A percentile compares a stretch with the other conserved stretches of the same genome.
Conservation (phyloP, 2,113 vertebrate species). For the Ictalurus furcatus region DNA sequence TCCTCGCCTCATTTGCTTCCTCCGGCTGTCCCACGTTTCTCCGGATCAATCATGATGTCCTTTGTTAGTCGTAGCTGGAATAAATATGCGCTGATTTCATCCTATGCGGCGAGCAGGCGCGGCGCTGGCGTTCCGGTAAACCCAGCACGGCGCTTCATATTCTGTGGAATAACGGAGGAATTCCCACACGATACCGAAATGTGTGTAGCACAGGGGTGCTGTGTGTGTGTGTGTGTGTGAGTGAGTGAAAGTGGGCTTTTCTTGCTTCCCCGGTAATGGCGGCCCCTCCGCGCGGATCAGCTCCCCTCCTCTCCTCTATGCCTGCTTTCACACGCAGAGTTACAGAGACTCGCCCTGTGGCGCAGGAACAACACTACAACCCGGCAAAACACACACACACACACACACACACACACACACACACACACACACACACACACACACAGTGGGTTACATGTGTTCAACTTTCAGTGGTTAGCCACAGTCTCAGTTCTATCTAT, state of each 20-base stretch:
- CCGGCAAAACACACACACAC: constrained; percentile 42
- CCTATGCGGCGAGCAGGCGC: constrained; percentile 58
- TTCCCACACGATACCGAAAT: background rate
- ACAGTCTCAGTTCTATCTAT: background rate
- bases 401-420: background rate
- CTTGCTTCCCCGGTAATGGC: constrained; percentile 75
- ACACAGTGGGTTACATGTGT: background rate
- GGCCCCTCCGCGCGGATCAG: constrained; percentile 68
- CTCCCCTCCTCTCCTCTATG: constrained; percentile 36
- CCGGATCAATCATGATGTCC: constrained; percentile 72
- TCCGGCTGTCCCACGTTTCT: constrained; percentile 70
- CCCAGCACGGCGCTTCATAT: constrained; percentile 49
- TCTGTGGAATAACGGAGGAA: constrained; percentile 38
- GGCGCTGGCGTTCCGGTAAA: constrained; percentile 53
- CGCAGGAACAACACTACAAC: constrained; percentile 75
- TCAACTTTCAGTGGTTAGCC: background rate
- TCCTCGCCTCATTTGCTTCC: constrained; percentile 34
- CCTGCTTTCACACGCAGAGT: constrained; percentile 71
- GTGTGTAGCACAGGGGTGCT: background rate
- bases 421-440: constrained; percentile 19
- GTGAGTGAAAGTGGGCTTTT: constrained; percentile 64
- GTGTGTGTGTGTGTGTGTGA: constrained; percentile 9
- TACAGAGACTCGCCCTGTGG: constrained; percentile 77
- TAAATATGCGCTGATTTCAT: constrained; percentile 65
- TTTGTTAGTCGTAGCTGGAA: constrained; percentile 76